Evolutionary conservation across 2,888 invertebrate species (phyloP), one percentile per base, ranked within the genome.

Genomic region (Endotricha flammealis): DNA sequence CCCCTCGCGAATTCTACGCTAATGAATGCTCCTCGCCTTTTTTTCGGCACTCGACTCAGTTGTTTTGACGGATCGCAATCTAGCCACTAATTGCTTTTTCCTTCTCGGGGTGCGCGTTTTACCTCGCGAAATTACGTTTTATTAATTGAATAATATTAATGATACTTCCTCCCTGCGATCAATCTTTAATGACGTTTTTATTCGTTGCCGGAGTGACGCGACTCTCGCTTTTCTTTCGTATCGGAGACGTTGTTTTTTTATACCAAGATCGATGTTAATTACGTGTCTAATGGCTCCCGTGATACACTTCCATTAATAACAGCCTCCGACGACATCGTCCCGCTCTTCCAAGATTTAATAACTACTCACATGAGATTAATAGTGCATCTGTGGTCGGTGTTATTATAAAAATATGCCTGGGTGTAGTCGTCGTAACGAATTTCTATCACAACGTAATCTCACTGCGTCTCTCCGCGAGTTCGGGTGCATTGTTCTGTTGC

Each of bases 131-230:
- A 85, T 86, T 83, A 81, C 80, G 71, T 83, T 85, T 82, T 83
- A 86, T 86, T 86, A 86, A 86, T 86, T 86, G 83, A 86, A 86
- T 86, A 85, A 82, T 85, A 85, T 85, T 85, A 86, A 86, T 85
- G 86, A 85, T 79, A 79, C 83, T 78, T 79, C 71, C 73, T 75
- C 65, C 62, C 61, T 69, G 77, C 76, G 62, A 86, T 86, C 83
- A 82, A 85, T 85, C 85, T 82, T 76, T 80, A 81, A 83, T 80
- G 80, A 76, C 80, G 80, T 82, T 85, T 85, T 83, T 83, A 82
- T 83, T 81, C 74, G 76, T 71, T 64, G 68, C 56, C 63, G 66
- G 72, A 79, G 74, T 74, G 74, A 72, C 73, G 73, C 63, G 63
- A 62, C 68, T 64, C 64, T 62, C 63, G 62, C 57, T 68, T 67